Base-by-base conservation (phyloP, 2,888 invertebrate species). In the Serripes groenlandicus region DNA sequence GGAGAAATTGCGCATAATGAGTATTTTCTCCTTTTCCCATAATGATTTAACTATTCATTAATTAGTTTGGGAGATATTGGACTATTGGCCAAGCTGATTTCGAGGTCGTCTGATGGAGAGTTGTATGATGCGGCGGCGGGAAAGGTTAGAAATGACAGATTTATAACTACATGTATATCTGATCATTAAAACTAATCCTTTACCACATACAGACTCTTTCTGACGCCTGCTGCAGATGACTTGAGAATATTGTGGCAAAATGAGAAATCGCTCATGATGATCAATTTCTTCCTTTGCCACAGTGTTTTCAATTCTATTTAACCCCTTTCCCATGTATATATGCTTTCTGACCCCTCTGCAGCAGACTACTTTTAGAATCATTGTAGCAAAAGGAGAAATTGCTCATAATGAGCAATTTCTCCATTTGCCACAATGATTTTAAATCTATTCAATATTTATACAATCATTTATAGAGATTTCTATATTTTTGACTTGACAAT, bases 1-100 rank as follows among this genome's bases (percentile, higher is more conserved):
- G 18, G 26, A 28, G 32, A 28, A 62, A 62, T 21, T 26, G 32
- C 26, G 15, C 23, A n/a, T 26, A 42, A 66, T 23, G 23, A 66
- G 66, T n/a, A 66, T 34, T 66, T 35, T 49, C 49, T 56, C 28
- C 42, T 34, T 66, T 34, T 34, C n/a, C 15, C 66, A 42, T n/a
- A 49, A 49, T 49, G 49, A 21, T 49, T 49, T 49, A n/a, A n/a
- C n/a, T n/a, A n/a, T n/a, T n/a, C n/a, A n/a, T n/a, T n/a, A n/a
- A n/a, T n/a, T n/a, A n/a, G n/a, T n/a, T n/a, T n/a, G n/a, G n/a
- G n/a, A n/a, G n/a, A n/a, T n/a, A n/a, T n/a, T n/a, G n/a, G n/a
- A n/a, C n/a, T n/a, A n/a, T n/a, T n/a, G n/a, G n/a, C n/a, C n/a
- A n/a, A n/a, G n/a, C n/a, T n/a, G n/a, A n/a, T n/a, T n/a, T n/a